Percentiles rank a stretch among this genome's conserved stretches.
Evolutionary conservation across 2,113 vertebrate species (phyloP).

Genomic region (Tamias sibiricus): DNA sequence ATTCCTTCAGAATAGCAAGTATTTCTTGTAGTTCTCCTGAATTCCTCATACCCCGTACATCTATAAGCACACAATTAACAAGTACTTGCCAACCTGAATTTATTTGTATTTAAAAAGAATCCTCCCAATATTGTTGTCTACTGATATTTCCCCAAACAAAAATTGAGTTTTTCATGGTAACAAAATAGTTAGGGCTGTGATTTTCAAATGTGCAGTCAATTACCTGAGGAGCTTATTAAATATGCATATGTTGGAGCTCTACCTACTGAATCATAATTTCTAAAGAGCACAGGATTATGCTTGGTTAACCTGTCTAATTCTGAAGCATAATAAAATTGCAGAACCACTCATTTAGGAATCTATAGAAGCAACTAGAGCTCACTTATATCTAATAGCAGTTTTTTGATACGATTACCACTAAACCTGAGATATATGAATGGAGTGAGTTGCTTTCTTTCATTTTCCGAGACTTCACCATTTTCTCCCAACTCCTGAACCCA

Average conservation of each 20-base stretch:
- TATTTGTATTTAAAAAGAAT: background rate
- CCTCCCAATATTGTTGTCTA: constrained; percentile 12
- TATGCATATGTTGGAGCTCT: background rate
- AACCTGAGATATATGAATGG: background rate
- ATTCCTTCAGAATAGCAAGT: background rate
- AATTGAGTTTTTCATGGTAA: background rate
- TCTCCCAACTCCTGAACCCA: background rate
- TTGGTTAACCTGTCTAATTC: constrained; percentile 42
- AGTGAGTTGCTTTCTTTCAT: background rate
- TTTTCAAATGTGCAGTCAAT: constrained; percentile 50
- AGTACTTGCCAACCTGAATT: constrained; percentile 3
- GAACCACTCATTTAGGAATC: background rate
- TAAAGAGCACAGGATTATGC: background rate
- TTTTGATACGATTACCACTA: background rate
- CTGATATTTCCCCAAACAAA: constrained; percentile 42
- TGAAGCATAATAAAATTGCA: constrained; percentile 4
- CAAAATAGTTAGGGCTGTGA: background rate
- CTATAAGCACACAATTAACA: background rate
- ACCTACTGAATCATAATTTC: constrained; percentile 19
- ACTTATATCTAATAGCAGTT: background rate
- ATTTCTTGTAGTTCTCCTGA: constrained; percentile 30
- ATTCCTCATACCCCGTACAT: background rate
- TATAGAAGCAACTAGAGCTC: constrained; percentile 25
- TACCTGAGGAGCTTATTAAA: background rate
- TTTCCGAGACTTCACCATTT: constrained; percentile 10